Evolutionary conservation across 1,140 invertebrate genomes (phyloP).

Genomic region (Wasmannia auropunctata): DNA sequence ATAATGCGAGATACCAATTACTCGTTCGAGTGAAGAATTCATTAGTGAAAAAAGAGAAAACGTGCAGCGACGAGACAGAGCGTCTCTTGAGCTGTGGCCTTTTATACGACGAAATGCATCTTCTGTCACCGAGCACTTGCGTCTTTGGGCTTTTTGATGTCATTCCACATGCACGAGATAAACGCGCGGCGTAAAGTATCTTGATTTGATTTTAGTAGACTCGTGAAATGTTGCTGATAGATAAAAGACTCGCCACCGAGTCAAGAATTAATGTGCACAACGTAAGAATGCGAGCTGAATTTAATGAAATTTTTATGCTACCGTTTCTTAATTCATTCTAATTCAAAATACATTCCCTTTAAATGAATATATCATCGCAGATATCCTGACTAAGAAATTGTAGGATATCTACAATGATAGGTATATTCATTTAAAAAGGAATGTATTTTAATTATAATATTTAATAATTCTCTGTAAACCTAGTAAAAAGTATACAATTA

Average conservation of each 20-base stretch:
- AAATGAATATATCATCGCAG: too few species aligned
- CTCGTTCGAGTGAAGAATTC: constrained; percentile 68
- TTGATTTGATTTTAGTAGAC: neutral
- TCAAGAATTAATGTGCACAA: neutral
- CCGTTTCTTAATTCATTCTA: too few species aligned
- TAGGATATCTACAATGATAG: too few species aligned
- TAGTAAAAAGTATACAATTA: neutral
- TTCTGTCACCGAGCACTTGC: constrained; percentile 39
- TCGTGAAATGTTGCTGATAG: neutral
- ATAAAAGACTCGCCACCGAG: neutral
- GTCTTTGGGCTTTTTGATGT: constrained; percentile 56
- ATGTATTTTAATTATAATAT: neutral
- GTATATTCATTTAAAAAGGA: too few species aligned
- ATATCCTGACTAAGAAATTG: too few species aligned
- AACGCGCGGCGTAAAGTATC: neutral
- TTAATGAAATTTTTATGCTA: neutral
- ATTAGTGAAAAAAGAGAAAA: constrained; percentile 65
- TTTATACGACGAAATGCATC: constrained; percentile 62
- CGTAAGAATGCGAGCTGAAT: neutral
- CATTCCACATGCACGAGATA: neutral
- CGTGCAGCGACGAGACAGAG: constrained; percentile 40
- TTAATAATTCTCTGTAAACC: neutral
- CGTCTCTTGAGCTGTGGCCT: constrained; percentile 27
- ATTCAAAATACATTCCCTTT: too few species aligned
- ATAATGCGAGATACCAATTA: constrained; percentile 75